Base-by-base conservation (phyloP, 2,797 vertebrate species). In the Paratrypauchen microcephalus region DNA sequence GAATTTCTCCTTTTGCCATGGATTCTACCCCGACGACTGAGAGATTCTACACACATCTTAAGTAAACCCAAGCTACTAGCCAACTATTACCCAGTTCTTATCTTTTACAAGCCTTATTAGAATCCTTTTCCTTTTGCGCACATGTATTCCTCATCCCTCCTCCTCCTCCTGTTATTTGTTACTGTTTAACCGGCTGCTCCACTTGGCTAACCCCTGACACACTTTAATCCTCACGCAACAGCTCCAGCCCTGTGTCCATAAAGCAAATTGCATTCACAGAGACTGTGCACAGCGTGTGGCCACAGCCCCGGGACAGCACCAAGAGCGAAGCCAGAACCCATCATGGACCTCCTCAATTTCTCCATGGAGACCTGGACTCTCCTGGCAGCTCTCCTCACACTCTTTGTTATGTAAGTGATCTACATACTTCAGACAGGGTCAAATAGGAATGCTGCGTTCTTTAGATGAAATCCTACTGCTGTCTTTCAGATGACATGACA, bases 291-390 rank as follows among this genome's bases (percentile, higher is more conserved):
- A 7, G 1, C 0, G 60, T 19, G 30, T 32, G 1, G 6, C 30
- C 50, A 36, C 58, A n/a, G 19, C 18, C 19, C 15, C 9, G 30
- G 57, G 68, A 9, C 15, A 48, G 36, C 48, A 11, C 19, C 19
- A 6, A 2, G 41, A 4, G 36, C 36, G 36, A 39, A 12, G 11
- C 12, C 11, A 13, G 39, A 11, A 41, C 3, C 21, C 71, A 21
- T 68, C 12, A 92, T 92, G 90, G 76, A 61, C 71, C 5, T 71
- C 50, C 52, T 85, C 39, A 74, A 67, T 56, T 78, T 91, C 66
- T 92, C 91, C 0, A 18, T 80, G 6, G 90, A 91, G 78, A 92
- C 91, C 2, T 93, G 92, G 92, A 87, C 88, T 48, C 86, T 93
- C 18, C 76, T 94, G 73, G 54, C 86, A 0, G 64, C 83, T n/a